Evolutionary conservation across 1,140 invertebrate genomes (phyloP).

Genomic region (Drosophila kikkawai): DNA sequence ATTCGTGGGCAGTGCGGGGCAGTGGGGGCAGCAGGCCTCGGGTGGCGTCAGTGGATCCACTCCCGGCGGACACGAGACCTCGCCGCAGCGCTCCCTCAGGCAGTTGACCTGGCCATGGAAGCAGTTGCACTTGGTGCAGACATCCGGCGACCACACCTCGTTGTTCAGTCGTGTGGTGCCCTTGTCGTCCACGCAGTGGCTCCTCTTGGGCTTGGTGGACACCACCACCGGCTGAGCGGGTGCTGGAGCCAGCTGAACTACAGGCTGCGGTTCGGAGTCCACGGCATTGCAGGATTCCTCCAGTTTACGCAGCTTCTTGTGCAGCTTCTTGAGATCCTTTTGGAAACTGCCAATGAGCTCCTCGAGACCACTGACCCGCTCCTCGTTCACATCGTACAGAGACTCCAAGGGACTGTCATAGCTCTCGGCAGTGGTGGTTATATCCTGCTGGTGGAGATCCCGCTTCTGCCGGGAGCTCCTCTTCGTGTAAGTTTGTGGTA

Average conservation of each 20-base stretch:
- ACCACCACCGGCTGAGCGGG: conserved; percentile 21
- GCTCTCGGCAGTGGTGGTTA: conserved; percentile 49
- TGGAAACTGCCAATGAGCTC: conserved; percentile 86
- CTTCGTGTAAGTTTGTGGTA: conserved; percentile 77
- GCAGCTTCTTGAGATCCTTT: conserved; percentile 86
- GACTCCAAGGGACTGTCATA: conserved; percentile 65
- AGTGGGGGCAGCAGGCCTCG: conserved; percentile 76
- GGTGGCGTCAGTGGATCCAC: conserved; percentile 72
- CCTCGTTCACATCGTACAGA: conserved; percentile 84
- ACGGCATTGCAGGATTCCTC: conserved; percentile 84
- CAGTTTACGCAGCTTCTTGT: conserved; percentile 86
- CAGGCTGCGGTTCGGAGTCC: conserved; percentile 47
- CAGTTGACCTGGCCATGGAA: conserved; percentile 81
- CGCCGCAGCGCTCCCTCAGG: conserved; percentile 72
- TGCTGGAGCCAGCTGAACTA: conserved; percentile 50
- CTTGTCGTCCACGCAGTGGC: conserved; percentile 85
- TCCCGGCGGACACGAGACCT: conserved; percentile 67
- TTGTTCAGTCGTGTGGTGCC: conserved; percentile 85
- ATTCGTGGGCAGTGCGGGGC: conserved; percentile 31
- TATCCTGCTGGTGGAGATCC: conserved; percentile 30
- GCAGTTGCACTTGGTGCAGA: conserved; percentile 87
- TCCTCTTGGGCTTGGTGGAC: conserved; percentile 54
- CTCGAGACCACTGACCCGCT: conserved; percentile 87
- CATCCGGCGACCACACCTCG: conserved; percentile 86
- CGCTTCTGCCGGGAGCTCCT: conserved; percentile 61